Percentiles rank a stretch among this genome's conserved stretches.
Evolutionary conservation across 2,888 invertebrate genomes (phyloP).

Genomic region (Xiphydria camelus): DNA sequence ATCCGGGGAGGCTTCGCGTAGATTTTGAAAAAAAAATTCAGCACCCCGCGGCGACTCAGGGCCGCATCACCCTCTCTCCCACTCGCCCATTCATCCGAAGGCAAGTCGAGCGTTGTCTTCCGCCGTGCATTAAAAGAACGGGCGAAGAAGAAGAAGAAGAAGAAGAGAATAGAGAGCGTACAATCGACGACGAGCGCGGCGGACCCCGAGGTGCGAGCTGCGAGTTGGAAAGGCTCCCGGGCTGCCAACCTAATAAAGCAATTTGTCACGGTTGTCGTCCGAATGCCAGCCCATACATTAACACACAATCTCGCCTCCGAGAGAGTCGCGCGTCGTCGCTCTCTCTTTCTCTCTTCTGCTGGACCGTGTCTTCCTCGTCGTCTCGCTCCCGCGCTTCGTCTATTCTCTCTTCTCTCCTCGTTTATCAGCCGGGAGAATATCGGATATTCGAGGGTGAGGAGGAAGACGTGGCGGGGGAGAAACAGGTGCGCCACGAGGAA

Average conservation of each 20-base stretch:
- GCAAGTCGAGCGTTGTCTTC: neutral
- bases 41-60: too few relatives aligned
- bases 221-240: conserved; percentile 52
- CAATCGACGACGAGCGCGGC: conserved; percentile 47
- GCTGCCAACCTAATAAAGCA: conserved; percentile 57
- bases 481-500: too few relatives aligned
- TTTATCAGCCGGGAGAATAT: conserved; percentile 29
- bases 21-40: too few relatives aligned
- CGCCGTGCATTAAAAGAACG: conserved; percentile 25
- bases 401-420: neutral
- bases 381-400: conserved; percentile 5
- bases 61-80: too few relatives aligned
- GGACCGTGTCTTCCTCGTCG: neutral
- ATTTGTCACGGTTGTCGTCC: conserved; percentile 58
- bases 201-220: conserved; percentile 40
- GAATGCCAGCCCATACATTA: conserved; percentile 57
- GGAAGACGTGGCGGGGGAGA: conserved; percentile 14
- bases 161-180: conserved; percentile 41
- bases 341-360: too few relatives aligned
- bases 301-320: conserved; percentile 53
- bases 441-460: conserved; percentile 19
- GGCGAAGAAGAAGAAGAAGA: conserved; percentile 24
- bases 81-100: neutral
- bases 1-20: too few relatives aligned
- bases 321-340: conserved; percentile 30